Evolutionary conservation across 2,888 invertebrate species (phyloP).

Genomic region (Scelioninae gen. 1): DNA sequence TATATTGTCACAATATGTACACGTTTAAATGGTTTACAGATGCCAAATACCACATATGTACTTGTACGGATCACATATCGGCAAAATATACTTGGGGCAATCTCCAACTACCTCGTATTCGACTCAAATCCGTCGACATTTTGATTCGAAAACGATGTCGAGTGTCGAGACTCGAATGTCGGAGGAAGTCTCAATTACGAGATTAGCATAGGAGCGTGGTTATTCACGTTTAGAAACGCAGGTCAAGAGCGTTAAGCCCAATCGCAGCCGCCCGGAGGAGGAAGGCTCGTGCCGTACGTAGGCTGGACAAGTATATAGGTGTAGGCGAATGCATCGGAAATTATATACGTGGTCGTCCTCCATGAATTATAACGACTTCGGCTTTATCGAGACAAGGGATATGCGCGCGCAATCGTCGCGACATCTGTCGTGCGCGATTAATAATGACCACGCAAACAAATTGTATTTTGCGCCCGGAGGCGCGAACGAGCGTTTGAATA

Average conservation of each 20-base stretch:
- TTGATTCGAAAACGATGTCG: conserved; percentile 52
- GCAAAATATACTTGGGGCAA: not conserved
- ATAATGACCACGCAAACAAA: conserved; percentile 16
- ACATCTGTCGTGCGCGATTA: conserved; percentile 46
- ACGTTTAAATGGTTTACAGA: too few species aligned
- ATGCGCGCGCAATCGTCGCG: conserved; percentile 22
- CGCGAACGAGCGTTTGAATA: conserved; percentile 18
- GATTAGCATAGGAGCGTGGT: conserved; percentile 56
- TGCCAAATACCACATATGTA: not conserved
- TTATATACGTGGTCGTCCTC: too few species aligned
- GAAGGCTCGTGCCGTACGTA: conserved; percentile 59
- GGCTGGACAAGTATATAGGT: conserved; percentile 17
- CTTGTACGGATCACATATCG: not conserved
- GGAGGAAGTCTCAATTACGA: conserved; percentile 61
- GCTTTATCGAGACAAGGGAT: conserved; percentile 32
- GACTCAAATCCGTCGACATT: conserved; percentile 4
- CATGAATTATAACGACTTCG: conserved; percentile 28
- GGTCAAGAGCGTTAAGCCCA: conserved; percentile 61
- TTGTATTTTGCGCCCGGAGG: conserved; percentile 21
- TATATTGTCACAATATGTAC: not conserved
- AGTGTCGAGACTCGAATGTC: conserved; percentile 32
- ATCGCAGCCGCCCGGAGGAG: conserved; percentile 7
- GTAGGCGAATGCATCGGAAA: conserved; percentile 31
- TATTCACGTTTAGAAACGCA: conserved; percentile 59
- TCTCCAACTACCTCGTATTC: not conserved